Conservation (phyloP, 2,888 invertebrate species). For the Morpho deidamia region DNA sequence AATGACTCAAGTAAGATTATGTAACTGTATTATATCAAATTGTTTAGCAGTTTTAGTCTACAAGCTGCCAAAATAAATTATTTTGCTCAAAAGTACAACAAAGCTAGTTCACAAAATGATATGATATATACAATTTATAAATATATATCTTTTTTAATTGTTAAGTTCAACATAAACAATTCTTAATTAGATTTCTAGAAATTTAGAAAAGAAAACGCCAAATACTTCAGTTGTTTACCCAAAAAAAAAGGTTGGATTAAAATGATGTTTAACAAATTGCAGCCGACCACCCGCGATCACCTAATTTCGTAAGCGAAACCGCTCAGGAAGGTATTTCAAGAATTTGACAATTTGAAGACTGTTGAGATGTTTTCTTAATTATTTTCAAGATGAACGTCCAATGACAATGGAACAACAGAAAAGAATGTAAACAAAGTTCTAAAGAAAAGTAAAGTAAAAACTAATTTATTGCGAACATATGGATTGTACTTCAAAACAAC, state of each 20-base stretch:
- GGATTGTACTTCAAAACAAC: background rate
- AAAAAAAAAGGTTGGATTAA: constrained; percentile 11
- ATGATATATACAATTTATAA: background rate
- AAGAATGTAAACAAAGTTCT: constrained; percentile 3
- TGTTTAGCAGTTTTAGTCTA: too few relatives aligned
- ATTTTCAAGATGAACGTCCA: constrained; percentile 14
- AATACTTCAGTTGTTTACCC: constrained; percentile 2
- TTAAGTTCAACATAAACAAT: background rate
- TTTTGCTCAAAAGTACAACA: too few relatives aligned
- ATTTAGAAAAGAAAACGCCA: too few relatives aligned
- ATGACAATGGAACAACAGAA: constrained; percentile 5
- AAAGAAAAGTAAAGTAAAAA: background rate
- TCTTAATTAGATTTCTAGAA: too few relatives aligned
- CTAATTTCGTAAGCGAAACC: constrained; percentile 23
- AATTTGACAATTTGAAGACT: constrained; percentile 23
- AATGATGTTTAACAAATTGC: constrained; percentile 19
- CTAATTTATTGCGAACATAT: too few relatives aligned
- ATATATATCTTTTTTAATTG: background rate
- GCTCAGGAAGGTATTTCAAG: constrained; percentile 19
- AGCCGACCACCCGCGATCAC: constrained; percentile 23
- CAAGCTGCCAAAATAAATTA: too few relatives aligned
- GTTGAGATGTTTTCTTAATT: constrained; percentile 23
- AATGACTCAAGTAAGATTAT: too few relatives aligned
- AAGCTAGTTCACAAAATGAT: too few relatives aligned
- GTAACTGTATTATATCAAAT: too few relatives aligned